These are phyloP conservation scores for Heteromurus nitidus DNA, from an alignment of 2,888 invertebrate genomes.

Conservation along the genomic window DNA sequence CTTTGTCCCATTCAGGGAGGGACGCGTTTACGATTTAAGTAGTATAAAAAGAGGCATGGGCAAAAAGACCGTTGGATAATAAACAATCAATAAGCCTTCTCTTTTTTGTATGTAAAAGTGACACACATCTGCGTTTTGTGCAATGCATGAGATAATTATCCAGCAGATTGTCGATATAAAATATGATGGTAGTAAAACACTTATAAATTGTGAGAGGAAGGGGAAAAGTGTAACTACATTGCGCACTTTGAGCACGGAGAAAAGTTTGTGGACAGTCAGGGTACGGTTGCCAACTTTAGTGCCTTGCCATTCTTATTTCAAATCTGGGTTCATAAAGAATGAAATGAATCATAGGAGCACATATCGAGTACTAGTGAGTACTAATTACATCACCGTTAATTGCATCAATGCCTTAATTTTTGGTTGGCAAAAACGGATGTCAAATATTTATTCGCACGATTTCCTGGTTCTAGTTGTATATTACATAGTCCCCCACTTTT, in stretches of 20 bases:
- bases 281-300: background rate
- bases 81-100: conserved; percentile 27
- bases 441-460: too few species aligned
- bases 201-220: conserved; percentile 9
- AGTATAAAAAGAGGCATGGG: conserved; percentile 7
- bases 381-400: too few species aligned
- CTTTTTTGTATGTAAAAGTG: background rate
- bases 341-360: too few species aligned
- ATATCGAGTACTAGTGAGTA: too few species aligned
- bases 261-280: background rate
- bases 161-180: conserved; percentile 34
- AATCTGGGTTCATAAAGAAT: too few species aligned
- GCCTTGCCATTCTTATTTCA: too few species aligned
- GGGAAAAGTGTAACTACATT: conserved; percentile 35
- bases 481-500: too few species aligned
- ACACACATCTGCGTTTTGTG: conserved; percentile 30
- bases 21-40: too few species aligned
- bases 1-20: conserved; percentile 14
- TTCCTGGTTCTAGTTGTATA: too few species aligned
- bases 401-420: too few species aligned
- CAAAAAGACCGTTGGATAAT: conserved; percentile 2
- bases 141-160: conserved; percentile 20
- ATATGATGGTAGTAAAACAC: conserved; percentile 36
- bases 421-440: too few species aligned
- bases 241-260: background rate